Base-by-base conservation (phyloP, 2,888 invertebrate genomes). In the Drosophila nigricruria region DNA sequence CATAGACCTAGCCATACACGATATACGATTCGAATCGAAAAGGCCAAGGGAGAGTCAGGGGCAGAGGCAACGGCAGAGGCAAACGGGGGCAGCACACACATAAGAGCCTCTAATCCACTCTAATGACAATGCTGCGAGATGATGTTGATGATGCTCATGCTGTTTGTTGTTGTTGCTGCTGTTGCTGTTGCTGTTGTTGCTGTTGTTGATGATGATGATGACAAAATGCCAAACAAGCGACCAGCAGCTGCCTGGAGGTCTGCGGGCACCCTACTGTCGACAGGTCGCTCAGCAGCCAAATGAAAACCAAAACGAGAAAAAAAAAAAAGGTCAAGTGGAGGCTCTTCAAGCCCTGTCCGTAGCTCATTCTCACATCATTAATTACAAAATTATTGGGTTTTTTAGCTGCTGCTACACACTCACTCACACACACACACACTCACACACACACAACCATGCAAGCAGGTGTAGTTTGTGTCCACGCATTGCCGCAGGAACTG, bases 301-400 rank as follows among this genome's bases (percentile, higher is more conserved):
- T 53, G 65, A 54, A 42, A 57, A 23, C 32, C 50, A 61, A 45
- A 57, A 30, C 47, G 49, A 52, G 25, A 43, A 32, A 58, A 20
- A 52, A 38, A 43, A 78, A 77, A 73, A 85, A 81, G 82, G 86
- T 85, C 77, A 82, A 82, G 70, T 70, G 80, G 65, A 73, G 78
- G 52, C 73, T 73, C 58, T 50, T 38, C 5, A 25, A 56, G 57
- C 66, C 64, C 85, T 77, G 89, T 82, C 81, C 75, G 63, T 85
- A 67, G 77, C 69, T 77, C 87, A 84, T 90, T 90, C 84, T 90
- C 91, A 89, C 91, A 89, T 89, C 89, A 89, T 89, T 89, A 90
- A 90, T 89, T 90, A 86, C 82, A 84, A 88, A 88, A 88, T 88
- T 81, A 84, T 89, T 89, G 76, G 82, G 72, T 73, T 75, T 79